A percentile compares a stretch with the other conserved stretches of the same genome.
These are phyloP conservation scores for Scatophagus argus DNA, from an alignment of 2,113 vertebrate genomes.

Conservation along the genomic window DNA sequence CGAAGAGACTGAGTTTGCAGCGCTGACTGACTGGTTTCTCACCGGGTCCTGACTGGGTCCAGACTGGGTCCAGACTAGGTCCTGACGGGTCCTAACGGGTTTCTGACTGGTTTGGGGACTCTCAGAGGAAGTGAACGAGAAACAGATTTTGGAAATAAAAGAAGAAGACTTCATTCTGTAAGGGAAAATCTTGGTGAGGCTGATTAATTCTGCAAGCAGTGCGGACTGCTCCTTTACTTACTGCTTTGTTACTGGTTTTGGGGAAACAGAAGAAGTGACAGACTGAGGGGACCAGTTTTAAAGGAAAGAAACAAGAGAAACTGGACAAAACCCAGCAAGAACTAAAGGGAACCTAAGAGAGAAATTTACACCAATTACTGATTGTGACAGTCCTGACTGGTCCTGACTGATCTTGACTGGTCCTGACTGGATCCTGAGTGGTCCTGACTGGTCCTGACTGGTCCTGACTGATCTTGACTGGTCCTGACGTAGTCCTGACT, in stretches of 20 bases:
- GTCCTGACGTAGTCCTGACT: too few relatives aligned
- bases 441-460: slow-evolving; percentile 4
- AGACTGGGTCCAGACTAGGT: not conserved
- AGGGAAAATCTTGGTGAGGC: too few relatives aligned
- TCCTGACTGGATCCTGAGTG: not conserved
- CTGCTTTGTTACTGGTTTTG: not conserved
- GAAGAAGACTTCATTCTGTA: too few relatives aligned
- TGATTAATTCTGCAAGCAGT: too few relatives aligned
- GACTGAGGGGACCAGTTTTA: not conserved
- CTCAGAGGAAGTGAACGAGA: too few relatives aligned
- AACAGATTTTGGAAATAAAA: too few relatives aligned
- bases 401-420: too few relatives aligned
- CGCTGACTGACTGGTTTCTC: not conserved
- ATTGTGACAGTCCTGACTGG: too few relatives aligned
- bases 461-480: not conserved
- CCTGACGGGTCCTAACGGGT: not conserved
- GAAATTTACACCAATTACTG: too few relatives aligned
- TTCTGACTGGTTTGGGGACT: too few relatives aligned
- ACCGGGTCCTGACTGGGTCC: not conserved
- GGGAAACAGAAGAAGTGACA: not conserved
- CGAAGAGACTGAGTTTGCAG: too few relatives aligned
- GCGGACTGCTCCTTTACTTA: not conserved
- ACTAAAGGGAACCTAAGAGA: not conserved
- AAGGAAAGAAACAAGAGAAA: not conserved
- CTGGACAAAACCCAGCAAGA: not conserved